Evolutionary conservation across 1,140 invertebrate species (phyloP).

Genomic region (Brachystomella parvula): DNA sequence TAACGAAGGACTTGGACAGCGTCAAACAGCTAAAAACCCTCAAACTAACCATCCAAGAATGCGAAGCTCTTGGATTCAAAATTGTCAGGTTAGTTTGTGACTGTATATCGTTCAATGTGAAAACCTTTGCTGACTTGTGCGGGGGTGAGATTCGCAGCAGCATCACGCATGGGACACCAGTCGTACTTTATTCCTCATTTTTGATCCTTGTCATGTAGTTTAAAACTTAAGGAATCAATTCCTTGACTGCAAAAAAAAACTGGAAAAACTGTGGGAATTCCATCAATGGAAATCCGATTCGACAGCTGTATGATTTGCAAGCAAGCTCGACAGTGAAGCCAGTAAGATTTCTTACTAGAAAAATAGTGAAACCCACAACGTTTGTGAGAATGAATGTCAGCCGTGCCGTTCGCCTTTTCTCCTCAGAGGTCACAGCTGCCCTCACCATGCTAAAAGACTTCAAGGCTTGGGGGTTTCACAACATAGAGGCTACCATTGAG

Average conservation of each 20-base stretch:
- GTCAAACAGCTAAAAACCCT: not conserved
- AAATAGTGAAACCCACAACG: not conserved
- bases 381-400: not conserved
- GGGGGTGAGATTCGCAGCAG: not conserved
- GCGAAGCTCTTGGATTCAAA: not conserved
- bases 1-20: not conserved
- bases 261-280: not conserved
- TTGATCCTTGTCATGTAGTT: not conserved
- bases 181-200: not conserved
- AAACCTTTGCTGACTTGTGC: not conserved
- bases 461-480: not conserved
- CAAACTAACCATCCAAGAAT: not conserved
- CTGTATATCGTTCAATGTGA: not conserved
- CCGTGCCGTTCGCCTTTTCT: not conserved
- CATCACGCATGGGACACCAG: not conserved
- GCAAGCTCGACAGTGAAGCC: not conserved
- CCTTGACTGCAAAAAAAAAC: not conserved
- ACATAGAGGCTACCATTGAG: not conserved
- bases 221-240: not conserved
- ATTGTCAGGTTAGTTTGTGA: not conserved
- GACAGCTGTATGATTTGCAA: not conserved
- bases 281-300: not conserved
- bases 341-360: not conserved
- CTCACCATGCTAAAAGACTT: not conserved
- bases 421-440: not conserved